These are phyloP conservation scores for Trichonephila clavata DNA, from an alignment of 1,140 invertebrate species.

Conservation along the genomic window DNA sequence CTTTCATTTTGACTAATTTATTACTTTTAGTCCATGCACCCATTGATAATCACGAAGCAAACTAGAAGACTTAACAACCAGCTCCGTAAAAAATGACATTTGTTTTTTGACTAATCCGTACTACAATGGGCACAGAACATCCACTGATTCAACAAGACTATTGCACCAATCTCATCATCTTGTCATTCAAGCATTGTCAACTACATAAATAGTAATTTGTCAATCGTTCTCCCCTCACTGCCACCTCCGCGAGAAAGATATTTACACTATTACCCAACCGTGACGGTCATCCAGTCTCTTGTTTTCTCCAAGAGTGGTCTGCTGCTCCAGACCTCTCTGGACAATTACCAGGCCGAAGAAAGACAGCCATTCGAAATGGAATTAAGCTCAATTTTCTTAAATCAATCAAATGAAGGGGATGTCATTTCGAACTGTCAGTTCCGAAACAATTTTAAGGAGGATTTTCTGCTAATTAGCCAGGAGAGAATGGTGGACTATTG, in stretches of 20 bases:
- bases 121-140: background rate
- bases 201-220: constrained; percentile 68
- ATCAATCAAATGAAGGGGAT: constrained; percentile 38
- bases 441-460: background rate
- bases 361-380: constrained; percentile 1
- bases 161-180: constrained; percentile 44
- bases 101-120: constrained; percentile 8
- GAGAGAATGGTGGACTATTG: background rate
- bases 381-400: constrained; percentile 47
- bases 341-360: constrained; percentile 23
- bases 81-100: background rate
- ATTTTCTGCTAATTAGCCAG: background rate
- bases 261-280: constrained; percentile 48
- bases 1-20: no score
- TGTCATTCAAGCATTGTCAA: constrained; percentile 53
- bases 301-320: background rate
- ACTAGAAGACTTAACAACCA: background rate
- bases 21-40: background rate
- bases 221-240: background rate
- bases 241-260: background rate
- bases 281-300: constrained; percentile 24
- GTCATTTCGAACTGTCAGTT: background rate
- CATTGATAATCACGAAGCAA: background rate
- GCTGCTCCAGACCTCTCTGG: background rate
- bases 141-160: constrained; percentile 24